A percentile compares a stretch with the other conserved stretches of the same genome.
Conservation (phyloP, 1,140 invertebrate species). For the Drosophila sp. region DNA sequence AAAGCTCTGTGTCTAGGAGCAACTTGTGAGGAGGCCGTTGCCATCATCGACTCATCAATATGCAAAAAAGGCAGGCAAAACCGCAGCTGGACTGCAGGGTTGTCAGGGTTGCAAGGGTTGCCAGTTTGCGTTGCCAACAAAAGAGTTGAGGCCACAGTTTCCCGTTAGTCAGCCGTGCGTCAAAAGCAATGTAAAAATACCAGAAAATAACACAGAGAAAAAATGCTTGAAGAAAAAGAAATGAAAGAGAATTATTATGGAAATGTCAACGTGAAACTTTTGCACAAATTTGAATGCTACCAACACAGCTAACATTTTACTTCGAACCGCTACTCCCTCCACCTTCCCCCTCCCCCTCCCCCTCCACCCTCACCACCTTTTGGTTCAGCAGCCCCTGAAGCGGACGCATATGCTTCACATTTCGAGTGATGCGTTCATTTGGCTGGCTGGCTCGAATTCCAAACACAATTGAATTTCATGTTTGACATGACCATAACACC, state of each 20-base stretch:
- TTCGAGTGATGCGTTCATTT: conserved; percentile 45
- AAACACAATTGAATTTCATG: conserved; percentile 81
- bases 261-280: conserved; percentile 81
- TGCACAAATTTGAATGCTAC: conserved; percentile 68
- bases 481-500: conserved; percentile 64
- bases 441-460: conserved; percentile 53
- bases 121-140: conserved; percentile 28
- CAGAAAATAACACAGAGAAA: conserved; percentile 13
- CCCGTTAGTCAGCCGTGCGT: conserved; percentile 72
- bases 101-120: conserved; percentile 18
- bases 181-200: conserved; percentile 71
- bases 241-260: conserved; percentile 80
- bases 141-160: conserved; percentile 32
- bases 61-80: conserved; percentile 68
- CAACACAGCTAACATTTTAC: conserved; percentile 17
- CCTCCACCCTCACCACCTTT: not conserved
- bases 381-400: not conserved
- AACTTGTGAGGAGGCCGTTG: conserved; percentile 19
- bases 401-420: conserved; percentile 56
- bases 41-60: conserved; percentile 69
- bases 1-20: conserved; percentile 33
- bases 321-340: no score
- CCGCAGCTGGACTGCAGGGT: conserved; percentile 19
- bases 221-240: conserved; percentile 31
- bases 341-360: not conserved